Conservation (phyloP, 2,113 vertebrate genomes). For the Xiphophorus hellerii region DNA sequence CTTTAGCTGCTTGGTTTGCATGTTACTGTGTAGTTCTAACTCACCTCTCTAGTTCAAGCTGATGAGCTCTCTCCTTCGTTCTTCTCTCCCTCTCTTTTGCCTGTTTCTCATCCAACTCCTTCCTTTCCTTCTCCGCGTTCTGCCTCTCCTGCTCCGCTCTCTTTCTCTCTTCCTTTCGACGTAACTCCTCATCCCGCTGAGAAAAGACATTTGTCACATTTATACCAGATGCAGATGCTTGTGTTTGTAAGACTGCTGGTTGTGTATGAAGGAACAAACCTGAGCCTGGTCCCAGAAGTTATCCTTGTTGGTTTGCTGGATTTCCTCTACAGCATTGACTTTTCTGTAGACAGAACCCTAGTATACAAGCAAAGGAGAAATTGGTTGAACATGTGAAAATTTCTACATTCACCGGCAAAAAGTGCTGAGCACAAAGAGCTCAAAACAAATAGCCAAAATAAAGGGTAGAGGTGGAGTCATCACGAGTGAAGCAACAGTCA, state of each 20-base stretch:
- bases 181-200: constrained; percentile 88
- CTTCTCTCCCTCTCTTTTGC: constrained; percentile 77
- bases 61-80: constrained; percentile 71
- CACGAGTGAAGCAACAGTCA: too few relatives aligned
- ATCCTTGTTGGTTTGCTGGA: constrained; percentile 87
- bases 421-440: background rate
- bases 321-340: constrained; percentile 87
- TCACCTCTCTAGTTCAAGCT: constrained; percentile 55
- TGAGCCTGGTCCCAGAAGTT: constrained; percentile 91
- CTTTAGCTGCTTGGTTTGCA: background rate
- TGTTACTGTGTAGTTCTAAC: background rate
- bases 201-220: background rate
- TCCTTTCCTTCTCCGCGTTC: constrained; percentile 80
- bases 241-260: background rate
- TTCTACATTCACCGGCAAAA: background rate
- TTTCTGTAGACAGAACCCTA: constrained; percentile 94
- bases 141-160: constrained; percentile 75
- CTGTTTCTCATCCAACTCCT: constrained; percentile 82
- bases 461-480: too few relatives aligned
- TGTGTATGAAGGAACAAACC: constrained; percentile 70
- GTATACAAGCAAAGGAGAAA: background rate
- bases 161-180: constrained; percentile 80
- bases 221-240: background rate
- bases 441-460: too few relatives aligned
- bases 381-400: background rate